Evolutionary conservation across 2,888 invertebrate species (phyloP), one percentile per base, ranked within the genome.

Genomic region (Trichopoda pennipes): DNA sequence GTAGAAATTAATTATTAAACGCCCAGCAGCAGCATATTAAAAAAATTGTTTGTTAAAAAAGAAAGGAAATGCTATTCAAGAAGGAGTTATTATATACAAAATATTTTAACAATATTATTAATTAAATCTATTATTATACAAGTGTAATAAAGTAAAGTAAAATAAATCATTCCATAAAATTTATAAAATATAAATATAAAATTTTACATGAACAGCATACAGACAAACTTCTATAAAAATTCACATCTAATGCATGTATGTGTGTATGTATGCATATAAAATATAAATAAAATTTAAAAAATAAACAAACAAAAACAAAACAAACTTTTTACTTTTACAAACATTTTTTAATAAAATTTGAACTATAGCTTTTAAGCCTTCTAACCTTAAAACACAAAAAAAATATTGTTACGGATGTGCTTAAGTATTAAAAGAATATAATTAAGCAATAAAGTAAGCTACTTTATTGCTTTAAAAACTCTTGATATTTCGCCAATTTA

Each of bases 121-220:
- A 44, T n/a, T 3, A 38, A 38, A 47, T 17, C 7, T 38, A 10
- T 49, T 49, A 49, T 49, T 49, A 49, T 49, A 38, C 35, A 19
- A 38, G 7, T 63, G 61, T 70, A 42, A 51, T 17, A 28, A 55
- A 70, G 70, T 35, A 55, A 70, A 42, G 42, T 17, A 28, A 55
- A 70, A 75, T 35, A 55, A 70, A 75, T 70, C 80, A 80, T 80
- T 80, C 80, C 75, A 70, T 66, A 66, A 70, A 56, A 69, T 70
- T n/a, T n/a, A n/a, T 75, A 53, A 69, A 23, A 68, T 73, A 61
- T 49, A 19, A 38, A 58, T 14, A 35, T 58, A 16, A 17, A 38
- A 19, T 38, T 19, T 35, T 38, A 38, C 21, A 38, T 58, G 38
- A 38, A 21, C 23, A 49, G 19, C 10, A 51, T n/a, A 17, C 14